These are phyloP conservation scores for Lutjanus erythropterus DNA, from an alignment of 2,113 vertebrate genomes.

Conservation along the genomic window DNA sequence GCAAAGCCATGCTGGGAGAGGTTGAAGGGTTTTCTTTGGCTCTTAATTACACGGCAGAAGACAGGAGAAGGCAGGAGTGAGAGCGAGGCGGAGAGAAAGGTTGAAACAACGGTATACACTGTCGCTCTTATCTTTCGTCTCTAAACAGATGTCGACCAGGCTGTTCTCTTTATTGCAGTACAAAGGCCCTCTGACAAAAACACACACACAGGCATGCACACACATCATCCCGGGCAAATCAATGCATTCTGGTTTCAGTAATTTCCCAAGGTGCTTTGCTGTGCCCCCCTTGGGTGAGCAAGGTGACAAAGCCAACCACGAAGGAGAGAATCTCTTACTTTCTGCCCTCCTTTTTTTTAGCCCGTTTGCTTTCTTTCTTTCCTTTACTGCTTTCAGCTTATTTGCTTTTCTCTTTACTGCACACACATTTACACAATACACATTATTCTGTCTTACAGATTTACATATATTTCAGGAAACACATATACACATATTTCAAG, in stretches of 20 bases:
- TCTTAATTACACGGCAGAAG: conserved; percentile 80
- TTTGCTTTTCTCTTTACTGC: neutral
- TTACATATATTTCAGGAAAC: too few species aligned
- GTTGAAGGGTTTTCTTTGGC: conserved; percentile 74
- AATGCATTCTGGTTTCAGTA: conserved; percentile 93
- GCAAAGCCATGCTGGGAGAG: conserved; percentile 58
- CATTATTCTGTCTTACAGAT: neutral
- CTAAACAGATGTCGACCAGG: conserved; percentile 82
- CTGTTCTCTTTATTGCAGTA: conserved; percentile 79
- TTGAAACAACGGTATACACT: conserved; percentile 59
- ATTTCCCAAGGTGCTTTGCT: conserved; percentile 94
- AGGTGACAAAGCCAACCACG: conserved; percentile 92
- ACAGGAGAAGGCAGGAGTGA: conserved; percentile 67
- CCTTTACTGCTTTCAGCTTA: conserved; percentile 8
- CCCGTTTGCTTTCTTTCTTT: conserved; percentile 39
- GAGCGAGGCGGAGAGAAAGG: conserved; percentile 45
- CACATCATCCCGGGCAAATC: conserved; percentile 86
- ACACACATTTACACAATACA: neutral
- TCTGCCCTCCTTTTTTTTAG: conserved; percentile 36
- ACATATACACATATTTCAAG: too few species aligned
- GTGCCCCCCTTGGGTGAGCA: conserved; percentile 82
- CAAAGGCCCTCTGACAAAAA: conserved; percentile 78
- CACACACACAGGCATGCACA: conserved; percentile 69
- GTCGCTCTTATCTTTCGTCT: conserved; percentile 71
- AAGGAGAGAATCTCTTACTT: conserved; percentile 84